These are phyloP conservation scores for Sylvilagus floridanus DNA, from an alignment of 2,797 vertebrate genomes.

Conservation along the genomic window DNA sequence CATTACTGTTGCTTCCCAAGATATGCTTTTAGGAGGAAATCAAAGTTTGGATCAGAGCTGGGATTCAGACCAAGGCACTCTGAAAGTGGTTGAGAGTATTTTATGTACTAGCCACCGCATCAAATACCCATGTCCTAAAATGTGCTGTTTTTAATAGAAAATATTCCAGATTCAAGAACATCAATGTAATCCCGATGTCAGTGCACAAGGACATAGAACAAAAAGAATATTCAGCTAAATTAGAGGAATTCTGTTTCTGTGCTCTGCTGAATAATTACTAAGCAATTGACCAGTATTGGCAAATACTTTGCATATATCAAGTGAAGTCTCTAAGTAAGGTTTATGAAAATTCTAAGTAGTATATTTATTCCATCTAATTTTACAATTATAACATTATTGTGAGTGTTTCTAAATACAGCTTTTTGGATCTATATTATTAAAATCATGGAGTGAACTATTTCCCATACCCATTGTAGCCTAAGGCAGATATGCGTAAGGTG, in stretches of 20 bases:
- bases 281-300: not conserved
- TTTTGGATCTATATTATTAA: not conserved
- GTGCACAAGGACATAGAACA: not conserved
- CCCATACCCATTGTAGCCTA: slow-evolving; percentile 38
- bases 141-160: not conserved
- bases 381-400: slow-evolving; percentile 45
- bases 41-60: too few relatives aligned
- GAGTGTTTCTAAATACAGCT: slow-evolving; percentile 66
- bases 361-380: slow-evolving; percentile 56
- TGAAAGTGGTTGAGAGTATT: not conserved
- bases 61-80: too few relatives aligned
- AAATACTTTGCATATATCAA: slow-evolving; percentile 26
- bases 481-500: slow-evolving; percentile 38
- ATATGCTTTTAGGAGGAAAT: too few relatives aligned
- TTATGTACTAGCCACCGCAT: too few relatives aligned
- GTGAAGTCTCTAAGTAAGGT: slow-evolving; percentile 8
- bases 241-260: not conserved
- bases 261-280: not conserved
- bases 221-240: not conserved
- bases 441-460: slow-evolving; percentile 61
- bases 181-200: not conserved
- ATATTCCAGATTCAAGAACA: not conserved
- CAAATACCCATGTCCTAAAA: too few relatives aligned
- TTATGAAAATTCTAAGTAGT: slow-evolving; percentile 7
- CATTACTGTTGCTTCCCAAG: too few relatives aligned